Percentiles rank a stretch among this genome's conserved stretches.
phyloP scores from a whole-genome alignment of 2,888 invertebrate genomes.

The Gymnocheta viridis region DNA sequence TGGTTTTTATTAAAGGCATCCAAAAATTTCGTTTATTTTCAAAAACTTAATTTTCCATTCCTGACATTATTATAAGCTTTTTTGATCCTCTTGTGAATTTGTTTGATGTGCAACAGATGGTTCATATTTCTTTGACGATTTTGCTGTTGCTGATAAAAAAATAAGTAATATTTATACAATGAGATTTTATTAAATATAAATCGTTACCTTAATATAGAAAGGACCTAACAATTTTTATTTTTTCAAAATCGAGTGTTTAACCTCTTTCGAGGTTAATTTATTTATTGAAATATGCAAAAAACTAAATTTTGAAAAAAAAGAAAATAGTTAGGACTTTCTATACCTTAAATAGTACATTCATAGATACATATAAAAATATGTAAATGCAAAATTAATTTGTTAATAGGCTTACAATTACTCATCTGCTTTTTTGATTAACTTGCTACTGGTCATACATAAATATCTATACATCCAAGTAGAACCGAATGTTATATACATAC shows the following conservation, averaged over 20 bases:
- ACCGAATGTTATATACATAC: neutral
- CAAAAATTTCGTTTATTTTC: no score
- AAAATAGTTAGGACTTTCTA: no score
- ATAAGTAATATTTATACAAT: neutral
- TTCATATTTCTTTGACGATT: slow-evolving; percentile 18
- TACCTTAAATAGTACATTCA: no score
- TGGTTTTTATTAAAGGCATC: no score
- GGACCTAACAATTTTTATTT: no score
- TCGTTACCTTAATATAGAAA: no score
- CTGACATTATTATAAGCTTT: neutral
- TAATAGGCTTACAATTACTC: neutral
- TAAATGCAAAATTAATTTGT: neutral
- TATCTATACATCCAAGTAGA: neutral
- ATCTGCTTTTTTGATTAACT: neutral
- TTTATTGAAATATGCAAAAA: no score
- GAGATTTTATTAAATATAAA: neutral
- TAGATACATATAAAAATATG: no score
- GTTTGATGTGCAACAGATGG: slow-evolving; percentile 44
- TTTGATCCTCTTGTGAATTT: neutral
- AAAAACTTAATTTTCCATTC: neutral
- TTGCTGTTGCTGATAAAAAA: slow-evolving; percentile 24
- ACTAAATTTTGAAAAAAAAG: no score
- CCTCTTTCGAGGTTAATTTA: no score
- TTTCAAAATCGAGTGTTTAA: no score
- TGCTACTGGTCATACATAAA: neutral